A percentile compares a stretch with the other conserved stretches of the same genome.
These are phyloP conservation scores for Cromileptes altivelis DNA, from an alignment of 2,113 vertebrate genomes.

Conservation along the genomic window DNA sequence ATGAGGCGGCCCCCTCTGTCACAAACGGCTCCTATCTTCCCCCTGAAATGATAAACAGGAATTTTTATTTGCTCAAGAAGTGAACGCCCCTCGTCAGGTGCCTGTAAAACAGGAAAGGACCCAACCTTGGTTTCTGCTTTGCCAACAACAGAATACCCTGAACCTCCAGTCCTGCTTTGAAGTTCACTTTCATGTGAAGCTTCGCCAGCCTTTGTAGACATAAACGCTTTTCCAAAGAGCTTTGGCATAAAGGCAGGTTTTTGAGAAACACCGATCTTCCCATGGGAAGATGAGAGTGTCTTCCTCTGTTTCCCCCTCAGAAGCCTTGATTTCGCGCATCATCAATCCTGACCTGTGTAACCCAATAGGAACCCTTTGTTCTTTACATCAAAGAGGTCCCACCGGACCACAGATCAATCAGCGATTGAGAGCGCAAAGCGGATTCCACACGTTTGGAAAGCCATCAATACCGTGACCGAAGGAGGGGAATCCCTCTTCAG, in stretches of 20 bases:
- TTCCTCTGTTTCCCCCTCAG: slow-evolving; percentile 25
- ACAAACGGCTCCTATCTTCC: slow-evolving; percentile 29
- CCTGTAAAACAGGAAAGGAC: background rate
- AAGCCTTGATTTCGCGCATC: slow-evolving; percentile 67
- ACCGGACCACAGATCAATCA: slow-evolving; percentile 66
- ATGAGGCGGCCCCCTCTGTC: slow-evolving; percentile 21
- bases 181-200: slow-evolving; percentile 25
- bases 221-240: slow-evolving; percentile 25
- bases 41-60: slow-evolving; percentile 30
- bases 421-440: slow-evolving; percentile 47
- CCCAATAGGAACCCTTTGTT: slow-evolving; percentile 74
- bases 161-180: slow-evolving; percentile 27
- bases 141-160: background rate
- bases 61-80: slow-evolving; percentile 7
- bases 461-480: slow-evolving; percentile 61
- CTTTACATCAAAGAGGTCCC: slow-evolving; percentile 67
- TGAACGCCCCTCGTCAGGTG: slow-evolving; percentile 1
- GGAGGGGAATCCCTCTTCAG: slow-evolving; percentile 41
- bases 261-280: slow-evolving; percentile 22
- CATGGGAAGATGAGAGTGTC: slow-evolving; percentile 36
- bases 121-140: background rate
- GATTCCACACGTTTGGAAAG: slow-evolving; percentile 45
- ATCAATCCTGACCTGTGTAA: slow-evolving; percentile 75
- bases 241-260: background rate
- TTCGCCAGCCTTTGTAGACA: background rate